Base-by-base conservation (phyloP, 1,140 invertebrate genomes). In the Drosophila yakuba region DNA sequence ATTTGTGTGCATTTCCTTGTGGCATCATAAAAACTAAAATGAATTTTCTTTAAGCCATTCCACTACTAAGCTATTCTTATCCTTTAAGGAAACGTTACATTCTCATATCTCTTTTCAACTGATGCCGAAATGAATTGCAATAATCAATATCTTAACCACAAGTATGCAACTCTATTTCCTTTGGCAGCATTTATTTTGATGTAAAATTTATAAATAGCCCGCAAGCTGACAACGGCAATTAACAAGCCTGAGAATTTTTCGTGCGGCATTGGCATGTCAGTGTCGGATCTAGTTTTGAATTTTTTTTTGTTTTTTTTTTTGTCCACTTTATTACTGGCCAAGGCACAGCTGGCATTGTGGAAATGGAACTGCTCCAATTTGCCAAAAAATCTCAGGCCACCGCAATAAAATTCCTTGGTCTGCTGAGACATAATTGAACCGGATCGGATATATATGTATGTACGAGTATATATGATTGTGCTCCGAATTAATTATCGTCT, bases 331-430 rank as follows among this genome's bases (percentile, higher is more conserved):
- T 44, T 28, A 54, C 57, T 44, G 35, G 48, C 52, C 41, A 3
- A 8, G 43, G 69, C 59, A 77, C 64, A 55, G 75, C 80, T 75
- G 81, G 67, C 69, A 58, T 66, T 59, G 55, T 67, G 77, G 73
- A 85, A 85, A 85, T 85, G 78, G 69, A 79, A 86, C 83, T 86
- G 82, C 72, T 88, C 82, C 82, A 86, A 85, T 85, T 85, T 86
- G 61, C 55, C 78, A 85, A 66, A 85, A 76, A 82, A 88, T 88
- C 83, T 80, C 54, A 75, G 80, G 55, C 56, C 41, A 39, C 45
- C 57, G 36, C 60, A 45, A 57, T 55, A 73, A 86, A 86, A 83
- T 88, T 78, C 82, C 76, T 88, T 79, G 44, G 56, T 68, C 67
- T 44, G 25, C 73, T 47, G 58, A 55, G 62, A 76, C 74, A 73